A percentile compares a stretch with the other conserved stretches of the same genome.
phyloP scores from a whole-genome alignment of 1,140 invertebrate genomes.

The Drosophila bipectinata region DNA sequence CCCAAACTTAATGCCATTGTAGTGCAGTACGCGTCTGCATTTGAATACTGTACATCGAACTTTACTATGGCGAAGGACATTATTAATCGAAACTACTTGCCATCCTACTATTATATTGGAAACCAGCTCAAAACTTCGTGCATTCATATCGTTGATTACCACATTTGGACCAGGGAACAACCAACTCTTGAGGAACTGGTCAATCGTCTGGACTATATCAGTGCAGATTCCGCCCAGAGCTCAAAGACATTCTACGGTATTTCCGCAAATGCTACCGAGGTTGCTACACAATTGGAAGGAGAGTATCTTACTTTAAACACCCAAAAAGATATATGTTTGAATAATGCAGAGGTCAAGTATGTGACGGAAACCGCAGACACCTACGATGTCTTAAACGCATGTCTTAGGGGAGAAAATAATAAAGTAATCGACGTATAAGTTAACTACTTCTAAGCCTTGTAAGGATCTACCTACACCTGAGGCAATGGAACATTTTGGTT shows the following conservation, averaged over 20 bases:
- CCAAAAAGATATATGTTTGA: neutral
- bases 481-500: no score
- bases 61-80: neutral
- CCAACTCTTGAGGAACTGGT: neutral
- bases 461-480: neutral
- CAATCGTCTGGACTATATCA: neutral
- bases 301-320: neutral
- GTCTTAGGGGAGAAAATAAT: neutral
- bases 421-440: neutral
- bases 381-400: neutral
- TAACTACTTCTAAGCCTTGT: neutral
- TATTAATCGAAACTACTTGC: neutral
- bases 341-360: neutral
- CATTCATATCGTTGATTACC: no score
- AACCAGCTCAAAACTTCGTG: neutral
- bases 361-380: neutral
- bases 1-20: neutral
- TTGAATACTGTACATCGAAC: neutral
- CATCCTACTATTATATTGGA: neutral
- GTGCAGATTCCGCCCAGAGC: neutral
- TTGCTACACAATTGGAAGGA: neutral
- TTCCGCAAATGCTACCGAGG: conserved; percentile 2
- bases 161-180: neutral
- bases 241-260: neutral
- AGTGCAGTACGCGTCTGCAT: neutral